phyloP scores from a whole-genome alignment of 2,797 vertebrate species.

The Typhlichthys eigenmanni region DNA sequence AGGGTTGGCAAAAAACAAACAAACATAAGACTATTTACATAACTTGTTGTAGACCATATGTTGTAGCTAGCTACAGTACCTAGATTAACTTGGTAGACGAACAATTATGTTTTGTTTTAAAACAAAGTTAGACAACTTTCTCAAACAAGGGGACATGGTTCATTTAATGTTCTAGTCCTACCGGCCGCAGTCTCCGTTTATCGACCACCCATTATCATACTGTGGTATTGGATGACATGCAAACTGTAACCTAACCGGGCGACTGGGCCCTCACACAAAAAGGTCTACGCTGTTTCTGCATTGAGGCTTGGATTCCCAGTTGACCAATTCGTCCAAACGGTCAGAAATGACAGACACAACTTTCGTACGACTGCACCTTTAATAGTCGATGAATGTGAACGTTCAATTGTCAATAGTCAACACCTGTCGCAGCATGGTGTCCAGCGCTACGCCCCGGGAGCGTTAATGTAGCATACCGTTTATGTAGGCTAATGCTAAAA shows the following conservation, averaged over 20 bases:
- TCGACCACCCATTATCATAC: slow-evolving; percentile 1
- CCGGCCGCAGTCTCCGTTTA: neutral
- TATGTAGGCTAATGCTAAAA: no score
- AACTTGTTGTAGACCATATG: neutral
- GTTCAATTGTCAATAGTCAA: no score
- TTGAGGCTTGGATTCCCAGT: slow-evolving; percentile 5
- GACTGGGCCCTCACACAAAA: neutral
- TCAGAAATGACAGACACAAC: no score
- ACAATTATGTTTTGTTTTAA: no score
- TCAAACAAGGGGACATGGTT: no score
- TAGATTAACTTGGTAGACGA: neutral
- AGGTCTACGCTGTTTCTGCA: neutral
- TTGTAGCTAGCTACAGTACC: neutral
- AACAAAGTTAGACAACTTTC: no score
- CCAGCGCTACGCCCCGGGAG: no score
- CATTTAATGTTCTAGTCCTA: no score
- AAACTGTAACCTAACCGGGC: slow-evolving; percentile 39
- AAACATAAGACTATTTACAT: slow-evolving; percentile 9
- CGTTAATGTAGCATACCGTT: no score
- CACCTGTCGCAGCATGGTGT: no score
- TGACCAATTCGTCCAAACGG: slow-evolving; percentile 5
- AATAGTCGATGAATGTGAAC: no score
- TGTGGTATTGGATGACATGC: slow-evolving; percentile 41
- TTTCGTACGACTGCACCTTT: no score
- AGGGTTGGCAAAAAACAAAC: slow-evolving; percentile 9